phyloP scores from a whole-genome alignment of 2,113 vertebrate genomes.

The Salvelinus alpinus region DNA sequence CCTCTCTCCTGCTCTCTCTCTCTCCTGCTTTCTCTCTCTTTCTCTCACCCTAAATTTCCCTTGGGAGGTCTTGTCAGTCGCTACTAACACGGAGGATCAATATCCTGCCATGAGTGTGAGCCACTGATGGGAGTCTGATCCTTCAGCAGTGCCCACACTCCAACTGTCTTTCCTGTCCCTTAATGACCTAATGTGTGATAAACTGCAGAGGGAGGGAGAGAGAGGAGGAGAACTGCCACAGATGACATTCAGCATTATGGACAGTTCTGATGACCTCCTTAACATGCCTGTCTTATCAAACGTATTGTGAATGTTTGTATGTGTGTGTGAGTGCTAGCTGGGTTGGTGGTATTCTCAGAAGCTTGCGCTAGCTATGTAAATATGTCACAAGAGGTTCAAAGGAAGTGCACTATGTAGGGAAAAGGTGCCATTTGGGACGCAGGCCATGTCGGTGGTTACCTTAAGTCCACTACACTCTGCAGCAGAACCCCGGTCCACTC shows the following conservation, averaged over 20 bases:
- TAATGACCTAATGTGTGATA: too few species aligned
- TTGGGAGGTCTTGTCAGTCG: slow-evolving; percentile 1
- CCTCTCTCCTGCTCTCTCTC: not conserved
- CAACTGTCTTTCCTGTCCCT: too few species aligned
- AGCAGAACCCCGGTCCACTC: slow-evolving; percentile 91
- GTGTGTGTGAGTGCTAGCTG: too few species aligned
- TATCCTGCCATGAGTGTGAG: slow-evolving; percentile 9
- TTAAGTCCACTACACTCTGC: slow-evolving; percentile 92
- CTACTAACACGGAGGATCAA: slow-evolving; percentile 22
- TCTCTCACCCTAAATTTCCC: not conserved
- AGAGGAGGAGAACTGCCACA: too few species aligned
- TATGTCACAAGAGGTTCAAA: not conserved
- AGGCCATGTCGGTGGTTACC: slow-evolving; percentile 67
- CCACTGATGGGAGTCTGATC: too few species aligned
- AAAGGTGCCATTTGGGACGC: not conserved
- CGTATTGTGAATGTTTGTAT: too few species aligned
- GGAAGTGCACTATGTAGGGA: not conserved
- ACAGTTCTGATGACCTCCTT: not conserved
- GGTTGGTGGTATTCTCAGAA: too few species aligned
- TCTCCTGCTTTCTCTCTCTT: slow-evolving; percentile 4
- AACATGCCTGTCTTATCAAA: too few species aligned
- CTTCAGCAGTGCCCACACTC: too few species aligned
- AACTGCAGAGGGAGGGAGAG: not conserved
- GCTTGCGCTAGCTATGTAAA: too few species aligned
- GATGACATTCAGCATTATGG: not conserved